Evolutionary conservation across 1,140 invertebrate genomes (phyloP), one percentile per base, ranked within the genome.

Genomic region (Atta colombica): DNA sequence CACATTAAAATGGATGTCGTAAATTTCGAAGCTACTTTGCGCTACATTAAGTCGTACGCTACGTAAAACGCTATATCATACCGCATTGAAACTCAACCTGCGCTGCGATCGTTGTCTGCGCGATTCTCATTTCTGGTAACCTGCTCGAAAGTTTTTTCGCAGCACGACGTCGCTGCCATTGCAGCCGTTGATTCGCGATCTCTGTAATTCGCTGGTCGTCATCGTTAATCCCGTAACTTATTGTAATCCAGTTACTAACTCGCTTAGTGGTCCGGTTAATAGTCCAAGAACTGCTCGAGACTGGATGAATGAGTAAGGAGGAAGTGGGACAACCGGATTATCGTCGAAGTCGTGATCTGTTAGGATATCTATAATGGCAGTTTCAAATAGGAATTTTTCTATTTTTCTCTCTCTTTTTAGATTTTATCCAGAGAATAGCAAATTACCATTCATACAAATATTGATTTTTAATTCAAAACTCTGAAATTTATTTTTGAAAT

Each of bases 251-350:
- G 77, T 71, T 55, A 49, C 28, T 49, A 58, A 28, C 77, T 45
- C 53, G 74, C 55, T 55, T 28, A 35, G n/a, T 18, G 45, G 14
- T 53, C 58, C 21, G 39, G 12, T 91, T 86, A 86, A 90, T 88
- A 86, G 61, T 58, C 77, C 65, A 65, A 81, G 88, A 89, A 84
- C 88, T 75, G 72, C 77, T 69, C 82, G 88, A 86, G 85, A 87
- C 74, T 90, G 80, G 87, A 78, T 89, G 84, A 90, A 80, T 86
- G 81, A 78, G 86, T 82, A 93, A 93, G 87, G 81, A 78, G 87
- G 80, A 93, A 93, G 87, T 92, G 87, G 92, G 90, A 80, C 91
- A 91, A 92, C 66, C 85, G 81, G 85, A 63, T 31, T 25, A 63
- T 65, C 58, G 71, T 87, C 53, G 28, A 55, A 75, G 82, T 89